Evolutionary conservation across 2,113 vertebrate species (phyloP).

Genomic region (Cyprinodon tularosa): DNA sequence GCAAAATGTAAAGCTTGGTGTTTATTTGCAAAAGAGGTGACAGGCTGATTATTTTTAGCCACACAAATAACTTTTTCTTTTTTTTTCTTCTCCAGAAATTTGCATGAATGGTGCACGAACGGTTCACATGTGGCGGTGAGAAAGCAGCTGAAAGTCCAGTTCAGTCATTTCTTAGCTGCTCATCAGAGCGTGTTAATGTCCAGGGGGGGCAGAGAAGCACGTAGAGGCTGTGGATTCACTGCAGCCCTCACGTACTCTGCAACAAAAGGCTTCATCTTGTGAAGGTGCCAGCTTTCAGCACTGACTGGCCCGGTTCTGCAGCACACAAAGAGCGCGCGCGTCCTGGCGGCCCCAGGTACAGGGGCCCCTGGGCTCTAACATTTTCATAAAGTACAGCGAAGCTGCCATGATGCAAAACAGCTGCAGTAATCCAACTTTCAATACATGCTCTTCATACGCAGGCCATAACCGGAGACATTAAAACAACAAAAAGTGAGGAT

Average conservation of each 20-base stretch:
- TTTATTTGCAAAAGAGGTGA: not conserved
- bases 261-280: constrained; percentile 56
- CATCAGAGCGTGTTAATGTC: constrained; percentile 60
- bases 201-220: constrained; percentile 57
- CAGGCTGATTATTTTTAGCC: constrained; percentile 15
- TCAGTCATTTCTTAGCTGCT: constrained; percentile 57
- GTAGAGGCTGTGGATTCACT: constrained; percentile 63
- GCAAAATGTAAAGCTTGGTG: not conserved
- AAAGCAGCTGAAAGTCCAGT: constrained; percentile 42
- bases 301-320: constrained; percentile 50
- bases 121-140: not conserved
- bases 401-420: constrained; percentile 41
- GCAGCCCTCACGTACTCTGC: constrained; percentile 69
- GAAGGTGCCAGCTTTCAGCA: constrained; percentile 36
- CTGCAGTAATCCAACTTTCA: constrained; percentile 1
- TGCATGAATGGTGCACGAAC: constrained; percentile 21
- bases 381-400: constrained; percentile 40
- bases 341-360: constrained; percentile 9
- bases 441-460: not conserved
- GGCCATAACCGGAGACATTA: not conserved
- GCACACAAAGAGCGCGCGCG: constrained; percentile 32
- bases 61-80: not conserved
- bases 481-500: not conserved
- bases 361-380: not conserved
- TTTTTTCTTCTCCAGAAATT: constrained; percentile 20